A percentile compares a stretch with the other conserved stretches of the same genome.
Conservation (phyloP, 2,797 vertebrate species). For the Emys orbicularis region DNA sequence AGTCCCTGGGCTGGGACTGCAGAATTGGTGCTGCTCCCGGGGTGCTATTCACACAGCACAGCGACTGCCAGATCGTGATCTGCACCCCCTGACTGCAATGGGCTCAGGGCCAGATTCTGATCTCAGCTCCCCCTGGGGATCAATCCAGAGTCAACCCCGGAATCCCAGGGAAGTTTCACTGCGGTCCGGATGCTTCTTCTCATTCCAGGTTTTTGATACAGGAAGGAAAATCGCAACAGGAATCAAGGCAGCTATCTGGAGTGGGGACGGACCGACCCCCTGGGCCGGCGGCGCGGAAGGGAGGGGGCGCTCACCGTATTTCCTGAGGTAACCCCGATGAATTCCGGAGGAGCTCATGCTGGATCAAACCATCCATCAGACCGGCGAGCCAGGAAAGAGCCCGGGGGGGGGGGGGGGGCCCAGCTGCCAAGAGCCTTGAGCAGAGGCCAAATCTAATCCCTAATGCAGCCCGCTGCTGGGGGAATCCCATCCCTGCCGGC, state of each 20-base stretch:
- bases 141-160: background rate
- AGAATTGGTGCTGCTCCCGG: no score
- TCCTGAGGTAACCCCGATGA: slow-evolving; percentile 86
- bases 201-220: no score
- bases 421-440: background rate
- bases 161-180: no score
- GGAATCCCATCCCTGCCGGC: background rate
- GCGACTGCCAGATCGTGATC: background rate
- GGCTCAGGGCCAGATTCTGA: background rate
- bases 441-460: background rate
- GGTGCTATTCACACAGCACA: background rate
- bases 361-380: slow-evolving; percentile 58
- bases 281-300: background rate
- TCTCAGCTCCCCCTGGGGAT: background rate
- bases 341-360: slow-evolving; percentile 82
- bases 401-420: background rate
- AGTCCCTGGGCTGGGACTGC: no score
- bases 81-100: background rate
- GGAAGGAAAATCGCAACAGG: no score
- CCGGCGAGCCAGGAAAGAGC: background rate
- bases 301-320: slow-evolving; percentile 82
- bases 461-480: background rate
- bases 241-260: no score
- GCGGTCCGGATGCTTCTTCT: no score
- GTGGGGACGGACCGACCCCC: background rate